Conservation (phyloP, 2,888 invertebrate species). For the Baronia brevicornis region DNA sequence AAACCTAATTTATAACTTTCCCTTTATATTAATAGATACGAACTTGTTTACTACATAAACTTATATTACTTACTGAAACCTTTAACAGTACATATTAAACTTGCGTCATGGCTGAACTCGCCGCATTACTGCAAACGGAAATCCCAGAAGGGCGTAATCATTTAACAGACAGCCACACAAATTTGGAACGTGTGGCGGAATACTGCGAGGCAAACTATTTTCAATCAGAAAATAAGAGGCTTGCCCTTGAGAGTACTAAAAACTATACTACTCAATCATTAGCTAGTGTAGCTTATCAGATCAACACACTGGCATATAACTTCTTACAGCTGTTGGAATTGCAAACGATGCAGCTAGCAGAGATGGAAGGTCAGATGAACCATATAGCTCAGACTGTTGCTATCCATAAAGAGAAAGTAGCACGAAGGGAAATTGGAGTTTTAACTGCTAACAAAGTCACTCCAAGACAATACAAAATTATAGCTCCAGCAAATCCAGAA, state of each 20-base stretch:
- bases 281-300: slow-evolving; percentile 99
- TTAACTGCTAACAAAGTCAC: slow-evolving; percentile 97
- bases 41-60: no score
- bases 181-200: slow-evolving; percentile 96
- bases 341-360: slow-evolving; percentile 93
- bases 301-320: slow-evolving; percentile 97
- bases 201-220: slow-evolving; percentile 98
- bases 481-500: slow-evolving; percentile 96
- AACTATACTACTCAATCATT: slow-evolving; percentile 98
- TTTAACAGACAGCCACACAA: slow-evolving; percentile 95
- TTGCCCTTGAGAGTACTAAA: slow-evolving; percentile 98
- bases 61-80: no score
- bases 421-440: slow-evolving; percentile 97
- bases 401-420: slow-evolving; percentile 99
- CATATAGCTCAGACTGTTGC: slow-evolving; percentile 98
- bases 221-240: slow-evolving; percentile 91
- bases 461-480: slow-evolving; percentile 95
- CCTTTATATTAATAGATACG: no score
- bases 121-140: slow-evolving; percentile 92
- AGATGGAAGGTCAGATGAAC: slow-evolving; percentile 99
- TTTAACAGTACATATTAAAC: slow-evolving; percentile 1
- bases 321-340: slow-evolving; percentile 95
- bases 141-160: slow-evolving; percentile 97
- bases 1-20: no score
- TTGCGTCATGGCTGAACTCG: slow-evolving; percentile 87